Base-by-base conservation (phyloP, 2,113 vertebrate genomes). In the Prietella phreatophila region DNA sequence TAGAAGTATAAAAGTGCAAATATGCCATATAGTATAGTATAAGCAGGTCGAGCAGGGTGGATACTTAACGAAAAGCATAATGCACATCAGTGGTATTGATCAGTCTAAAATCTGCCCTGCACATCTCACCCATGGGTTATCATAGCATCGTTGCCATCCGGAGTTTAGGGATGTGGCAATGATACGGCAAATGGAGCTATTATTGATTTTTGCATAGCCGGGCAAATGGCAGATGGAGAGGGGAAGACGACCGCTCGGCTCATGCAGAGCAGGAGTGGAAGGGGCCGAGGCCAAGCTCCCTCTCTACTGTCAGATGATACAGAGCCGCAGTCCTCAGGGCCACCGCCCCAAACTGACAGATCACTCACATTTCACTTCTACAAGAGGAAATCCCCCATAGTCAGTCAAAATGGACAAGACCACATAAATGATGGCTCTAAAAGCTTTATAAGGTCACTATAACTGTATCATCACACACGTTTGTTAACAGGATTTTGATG, bases 61-160 rank as follows among this genome's bases (percentile, higher is more conserved):
- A 76, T 92, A 90, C 71, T 88, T 65, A 81, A 86, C 61, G 83
- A 89, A 91, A 90, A 86, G 84, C 90, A 90, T 90, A 93, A 92
- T 92, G 91, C 91, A 93, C 85, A 93, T 91, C 88, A 80, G 89
- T n/a, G 83, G 82, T 94, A 95, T 95, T 91, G 95, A 95, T 95
- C 93, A 94, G 92, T 88, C 89, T 91, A 92, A 89, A 93, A 93
- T 91, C 91, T 87, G 89, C 93, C 92, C 92, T 73, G 55, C 50
- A 89, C 81, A 87, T 86, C 89, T 95, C 93, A 92, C 93, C 92
- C 93, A 50, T 22, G 93, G 94, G 94, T 95, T 95, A 96, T 95
- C 95, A 93, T 93, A 90, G 89, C 94, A 94, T 96, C 95, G 94
- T 94, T 94, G 92, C 92, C 94, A 94, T 95, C 94, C 93, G 93